These are phyloP conservation scores for Crax fasciolata DNA, from an alignment of 2,797 vertebrate genomes.

Conservation along the genomic window DNA sequence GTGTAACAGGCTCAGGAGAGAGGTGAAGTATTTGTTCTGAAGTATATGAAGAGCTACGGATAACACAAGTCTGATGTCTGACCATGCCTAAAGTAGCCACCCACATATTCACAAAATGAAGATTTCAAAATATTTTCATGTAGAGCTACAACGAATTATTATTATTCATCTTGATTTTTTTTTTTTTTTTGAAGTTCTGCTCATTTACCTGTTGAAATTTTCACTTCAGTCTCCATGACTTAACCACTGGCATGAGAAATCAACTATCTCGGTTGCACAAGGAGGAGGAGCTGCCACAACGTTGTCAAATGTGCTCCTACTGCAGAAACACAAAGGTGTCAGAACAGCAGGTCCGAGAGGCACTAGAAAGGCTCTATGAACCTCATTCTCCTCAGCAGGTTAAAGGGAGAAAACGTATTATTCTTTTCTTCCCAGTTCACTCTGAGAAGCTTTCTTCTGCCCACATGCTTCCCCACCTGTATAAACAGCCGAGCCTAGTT, in stretches of 20 bases:
- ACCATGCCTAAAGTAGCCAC: background rate
- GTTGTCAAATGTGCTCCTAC: accelerated
- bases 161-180: background rate
- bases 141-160: background rate
- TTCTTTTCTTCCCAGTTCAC: background rate
- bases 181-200: background rate
- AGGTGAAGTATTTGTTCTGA: background rate
- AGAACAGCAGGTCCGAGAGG: background rate
- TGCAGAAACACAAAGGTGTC: background rate
- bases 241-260: background rate
- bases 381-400: background rate
- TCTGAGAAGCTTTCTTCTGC: background rate
- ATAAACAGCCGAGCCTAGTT: conserved; percentile 28
- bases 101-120: background rate
- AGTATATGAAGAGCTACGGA: background rate
- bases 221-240: background rate
- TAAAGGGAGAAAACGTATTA: background rate
- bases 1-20: background rate
- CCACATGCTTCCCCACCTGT: background rate
- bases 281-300: background rate
- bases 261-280: background rate
- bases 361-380: background rate
- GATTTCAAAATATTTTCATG: background rate
- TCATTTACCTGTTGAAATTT: background rate
- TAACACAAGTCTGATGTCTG: background rate